A percentile compares a stretch with the other conserved stretches of the same genome.
Conservation (phyloP, 92 coral and sea anemone genomes). For the Epizoanthus illoricatus region DNA sequence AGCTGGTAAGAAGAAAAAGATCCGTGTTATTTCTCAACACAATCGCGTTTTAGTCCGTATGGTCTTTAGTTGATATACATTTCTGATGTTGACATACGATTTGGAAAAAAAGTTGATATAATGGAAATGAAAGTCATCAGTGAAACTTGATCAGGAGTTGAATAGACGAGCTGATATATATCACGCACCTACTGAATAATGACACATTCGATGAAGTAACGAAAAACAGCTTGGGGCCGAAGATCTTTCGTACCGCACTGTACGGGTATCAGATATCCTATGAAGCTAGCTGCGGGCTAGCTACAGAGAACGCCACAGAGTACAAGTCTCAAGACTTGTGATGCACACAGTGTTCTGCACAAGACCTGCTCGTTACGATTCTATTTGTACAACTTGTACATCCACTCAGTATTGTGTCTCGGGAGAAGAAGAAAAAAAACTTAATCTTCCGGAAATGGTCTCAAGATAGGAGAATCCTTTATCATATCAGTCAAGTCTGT, state of each 20-base stretch:
- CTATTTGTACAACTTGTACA: too few relatives aligned
- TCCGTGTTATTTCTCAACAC: neutral
- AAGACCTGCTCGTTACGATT: too few relatives aligned
- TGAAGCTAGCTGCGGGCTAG: constrained; percentile 8
- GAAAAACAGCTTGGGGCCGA: constrained; percentile 2
- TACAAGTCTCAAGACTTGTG: too few relatives aligned
- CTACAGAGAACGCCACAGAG: too few relatives aligned
- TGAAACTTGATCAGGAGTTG: constrained; percentile 12
- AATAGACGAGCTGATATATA: neutral
- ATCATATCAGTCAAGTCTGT: constrained; percentile 6
- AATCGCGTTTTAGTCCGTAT: neutral
- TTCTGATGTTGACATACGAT: constrained; percentile 1
- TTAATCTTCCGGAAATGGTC: constrained; percentile 37
- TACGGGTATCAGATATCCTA: constrained; percentile 32
- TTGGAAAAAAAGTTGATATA: constrained; percentile 6
- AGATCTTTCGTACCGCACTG: neutral
- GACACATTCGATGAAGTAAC: constrained; percentile 3
- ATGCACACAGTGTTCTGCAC: too few relatives aligned
- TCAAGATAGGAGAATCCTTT: constrained; percentile 10
- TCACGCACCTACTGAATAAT: constrained; percentile 21
- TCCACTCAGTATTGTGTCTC: constrained; percentile 2
- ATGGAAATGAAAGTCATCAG: neutral
- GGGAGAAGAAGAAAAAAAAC: neutral
- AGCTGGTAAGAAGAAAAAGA: neutral
- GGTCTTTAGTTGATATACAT: neutral